phyloP scores from a whole-genome alignment of 2,888 invertebrate species.

The Prosopocoilus inquinatus region DNA sequence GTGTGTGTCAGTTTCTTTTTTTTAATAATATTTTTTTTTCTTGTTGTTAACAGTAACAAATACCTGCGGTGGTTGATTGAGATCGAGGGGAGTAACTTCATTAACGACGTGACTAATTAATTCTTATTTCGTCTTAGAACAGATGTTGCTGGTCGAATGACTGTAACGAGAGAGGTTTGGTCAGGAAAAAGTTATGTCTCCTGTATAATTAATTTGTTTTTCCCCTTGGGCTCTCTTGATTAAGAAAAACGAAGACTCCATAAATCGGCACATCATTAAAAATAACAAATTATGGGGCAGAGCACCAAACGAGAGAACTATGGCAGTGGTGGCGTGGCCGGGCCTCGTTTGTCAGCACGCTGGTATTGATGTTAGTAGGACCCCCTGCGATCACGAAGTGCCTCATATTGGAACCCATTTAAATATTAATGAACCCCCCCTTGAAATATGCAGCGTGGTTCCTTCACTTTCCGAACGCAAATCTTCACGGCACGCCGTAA shows the following conservation, averaged over 20 bases:
- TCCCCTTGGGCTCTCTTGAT: too few relatives aligned
- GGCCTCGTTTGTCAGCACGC: constrained; percentile 33
- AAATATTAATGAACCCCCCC: constrained; percentile 40
- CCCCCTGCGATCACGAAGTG: constrained; percentile 36
- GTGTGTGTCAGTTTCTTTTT: too few relatives aligned
- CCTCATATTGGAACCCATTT: constrained; percentile 38
- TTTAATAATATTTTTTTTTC: too few relatives aligned
- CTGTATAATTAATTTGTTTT: too few relatives aligned
- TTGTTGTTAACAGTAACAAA: too few relatives aligned
- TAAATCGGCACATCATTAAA: constrained; percentile 41
- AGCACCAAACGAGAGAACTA: constrained; percentile 21
- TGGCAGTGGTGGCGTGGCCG: constrained; percentile 31
- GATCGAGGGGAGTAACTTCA: too few relatives aligned
- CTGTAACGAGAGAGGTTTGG: too few relatives aligned
- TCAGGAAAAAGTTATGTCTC: too few relatives aligned
- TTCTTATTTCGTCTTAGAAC: too few relatives aligned
- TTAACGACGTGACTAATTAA: too few relatives aligned
- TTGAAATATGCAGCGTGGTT: constrained; percentile 31
- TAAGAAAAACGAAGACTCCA: constrained; percentile 17
- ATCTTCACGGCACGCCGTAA: constrained; percentile 12
- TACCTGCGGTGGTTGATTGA: too few relatives aligned
- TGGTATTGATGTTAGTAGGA: constrained; percentile 31
- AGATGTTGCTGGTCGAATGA: too few relatives aligned
- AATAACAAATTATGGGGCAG: constrained; percentile 37
- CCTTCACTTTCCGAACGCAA: constrained; percentile 15